A percentile compares a stretch with the other conserved stretches of the same genome.
Conservation (phyloP, 1,140 invertebrate genomes). For the Oryctes rhinoceros region DNA sequence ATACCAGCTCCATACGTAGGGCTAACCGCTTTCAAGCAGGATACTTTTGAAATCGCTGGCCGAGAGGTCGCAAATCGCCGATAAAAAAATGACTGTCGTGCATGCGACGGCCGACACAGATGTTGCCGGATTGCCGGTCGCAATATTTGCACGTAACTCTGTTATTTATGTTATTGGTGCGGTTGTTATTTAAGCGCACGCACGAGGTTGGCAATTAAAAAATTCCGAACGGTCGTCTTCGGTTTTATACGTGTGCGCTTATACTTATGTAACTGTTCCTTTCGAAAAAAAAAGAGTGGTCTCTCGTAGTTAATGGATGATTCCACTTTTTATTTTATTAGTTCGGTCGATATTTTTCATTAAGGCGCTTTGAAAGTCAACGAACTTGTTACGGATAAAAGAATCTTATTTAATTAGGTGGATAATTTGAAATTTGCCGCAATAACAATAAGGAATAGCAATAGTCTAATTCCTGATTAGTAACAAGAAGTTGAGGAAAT, state of each 20-base stretch:
- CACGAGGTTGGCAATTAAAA: neutral
- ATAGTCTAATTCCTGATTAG: no score
- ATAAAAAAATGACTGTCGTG: neutral
- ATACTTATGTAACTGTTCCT: neutral
- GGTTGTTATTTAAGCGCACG: slow-evolving; percentile 2
- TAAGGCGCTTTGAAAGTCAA: neutral
- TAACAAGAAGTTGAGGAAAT: no score
- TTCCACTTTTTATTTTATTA: neutral
- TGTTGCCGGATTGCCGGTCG: neutral
- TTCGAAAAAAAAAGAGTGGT: neutral
- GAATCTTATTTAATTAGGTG: neutral
- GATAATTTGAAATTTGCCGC: no score
- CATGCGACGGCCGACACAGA: neutral
- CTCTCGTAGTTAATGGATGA: neutral
- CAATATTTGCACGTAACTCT: neutral
- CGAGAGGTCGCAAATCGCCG: neutral
- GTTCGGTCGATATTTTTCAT: neutral
- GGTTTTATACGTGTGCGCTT: neutral
- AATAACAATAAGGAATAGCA: no score
- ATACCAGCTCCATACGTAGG: no score
- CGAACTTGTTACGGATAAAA: neutral
- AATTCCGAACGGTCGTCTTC: slow-evolving; percentile 13
- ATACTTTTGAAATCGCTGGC: neutral
- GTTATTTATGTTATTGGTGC: slow-evolving; percentile 7
- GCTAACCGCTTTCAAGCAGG: neutral